Evolutionary conservation across 2,113 vertebrate species (phyloP), one percentile per base, ranked within the genome.

Genomic region (Thunnus maccoyii): DNA sequence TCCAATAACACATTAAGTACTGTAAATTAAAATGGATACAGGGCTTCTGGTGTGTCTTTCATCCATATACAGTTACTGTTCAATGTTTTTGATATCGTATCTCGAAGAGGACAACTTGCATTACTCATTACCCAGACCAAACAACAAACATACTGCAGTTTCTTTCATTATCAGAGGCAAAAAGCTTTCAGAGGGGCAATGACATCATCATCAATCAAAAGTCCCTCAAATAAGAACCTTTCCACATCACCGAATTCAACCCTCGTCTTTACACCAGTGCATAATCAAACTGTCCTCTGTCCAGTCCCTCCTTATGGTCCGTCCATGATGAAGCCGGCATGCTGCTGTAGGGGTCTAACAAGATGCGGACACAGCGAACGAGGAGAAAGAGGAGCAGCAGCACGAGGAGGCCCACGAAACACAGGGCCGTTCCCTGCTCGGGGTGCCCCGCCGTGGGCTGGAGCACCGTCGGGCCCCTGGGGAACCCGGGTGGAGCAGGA

Each of bases 281-380:
- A 25, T 97, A 97, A 90, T 98, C 97, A 79, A 98, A 98, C 94
- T 98, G 97, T 72, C 97, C 97, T 80, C 96, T 91, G 93, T 98
- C 97, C 68, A 97, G 92, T 3, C 95, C 96, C 78, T 97, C 96
- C 92, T 98, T 98, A 88, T 97, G 97, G 91, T 98, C 96, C 0
- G 95, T 96, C 97, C 97, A 99, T 63, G 97, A 97, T 4, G 97
- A 96, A 46, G 97, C 94, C 0, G 97, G 97, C 96, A 98, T 97
- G 94, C 97, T 97, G 95, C 97, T 98, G 95, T 98, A 99, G 44
- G 98, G 98, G 92, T 99, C 98, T 75, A 99, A 94, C 76, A 99
- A 92, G 89, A 98, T 97, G 18, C 97, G 96, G 75, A 98, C 94
- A 80, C 97, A 99, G 79, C 97, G 97, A 17, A 98, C 95, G 86